Evolutionary conservation across 2,888 invertebrate genomes (phyloP), one percentile per base, ranked within the genome.

Genomic region (Drosophila sordidapex): DNA sequence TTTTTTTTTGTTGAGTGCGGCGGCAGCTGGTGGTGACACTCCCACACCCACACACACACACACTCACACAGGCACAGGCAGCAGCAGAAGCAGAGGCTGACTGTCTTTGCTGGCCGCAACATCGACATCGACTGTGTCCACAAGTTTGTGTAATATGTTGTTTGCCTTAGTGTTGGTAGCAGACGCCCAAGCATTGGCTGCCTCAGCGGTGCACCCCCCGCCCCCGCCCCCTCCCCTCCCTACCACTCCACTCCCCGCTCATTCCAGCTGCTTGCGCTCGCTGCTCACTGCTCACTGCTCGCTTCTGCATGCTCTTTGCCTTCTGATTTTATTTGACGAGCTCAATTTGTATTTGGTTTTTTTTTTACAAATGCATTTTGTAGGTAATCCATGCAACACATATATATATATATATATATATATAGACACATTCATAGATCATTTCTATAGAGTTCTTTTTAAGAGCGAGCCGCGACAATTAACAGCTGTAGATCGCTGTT

Each of bases 41-140:
- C 90, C 89, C 90, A 81, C 56, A 76, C 72, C 57, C 59, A 72
- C 53, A 70, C 46, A 81, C 63, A 63, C 43, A 46, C 49, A 36
- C 18, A 43, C n/a, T 49, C 8, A 65, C 29, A 67, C 25, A 59
- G 8, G 64, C 48, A 27, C 15, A 18, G 38, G 8, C 33, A 33
- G 33, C 11, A 11, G 33, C 38, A 38, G 43, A 2, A 15, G 21
- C 46, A 25, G 21, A 40, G 40, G 29, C 52, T 63, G 21, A 61
- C 31, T 52, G 62, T 64, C 72, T 18, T 36, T 31, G 40, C 36
- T 60, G 68, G 89, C 88, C 89, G 73, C 90, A 90, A 89, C 81
- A 79, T 79, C 91, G 90, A 90, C 91, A 92, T 25, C 21, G 46
- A 89, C 89, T 87, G 89, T 90, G 91, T 84, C 91, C 92, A 85